Evolutionary conservation across 2,888 invertebrate species (phyloP), one percentile per base, ranked within the genome.

Genomic region (Matsumyia berberina): DNA sequence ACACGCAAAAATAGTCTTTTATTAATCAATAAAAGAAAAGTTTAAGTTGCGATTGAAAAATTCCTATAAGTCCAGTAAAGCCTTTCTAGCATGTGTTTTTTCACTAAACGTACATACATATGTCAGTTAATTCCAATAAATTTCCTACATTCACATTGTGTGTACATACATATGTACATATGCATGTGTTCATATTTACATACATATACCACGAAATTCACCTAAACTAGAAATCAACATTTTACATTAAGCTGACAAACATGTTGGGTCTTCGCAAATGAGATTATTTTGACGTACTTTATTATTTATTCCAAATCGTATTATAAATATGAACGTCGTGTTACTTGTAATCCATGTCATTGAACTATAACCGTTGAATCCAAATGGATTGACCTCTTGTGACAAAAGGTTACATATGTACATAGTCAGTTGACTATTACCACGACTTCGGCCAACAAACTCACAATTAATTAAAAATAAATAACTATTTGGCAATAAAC

Each of bases 221-320:
- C 9, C 17, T 46, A 11, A 46, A 46, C 4, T 3, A 17, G 7
- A 5, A 7, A 4, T 3, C 9, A 46, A 46, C 17, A 19, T 46
- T 46, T 4, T 46, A 19, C 11, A 19, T 11, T 49, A 24, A 1
- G 11, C 19, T 49, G 24, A 49, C n/a, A 19, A 29, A n/a, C 24
- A 7, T n/a, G 49, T 9, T n/a, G n/a, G n/a, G 29, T n/a, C n/a
- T 49, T 19, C 24, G 6, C 19, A n/a, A 57, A 19, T 37, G 19
- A 37, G 19, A 24, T 49, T 2, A 29, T n/a, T 49, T 49, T 49
- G 11, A 49, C n/a, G 8, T n/a, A 57, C 19, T 19, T 19, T 44
- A 5, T 15, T 49, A 55, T 64, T 57, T 33, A 57, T 66, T 76
- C 49, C 37, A 17, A 57, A 76, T 37, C 42, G 44, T 6, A 73